phyloP scores from a whole-genome alignment of 2,797 vertebrate species.

The Natrix natrix region DNA sequence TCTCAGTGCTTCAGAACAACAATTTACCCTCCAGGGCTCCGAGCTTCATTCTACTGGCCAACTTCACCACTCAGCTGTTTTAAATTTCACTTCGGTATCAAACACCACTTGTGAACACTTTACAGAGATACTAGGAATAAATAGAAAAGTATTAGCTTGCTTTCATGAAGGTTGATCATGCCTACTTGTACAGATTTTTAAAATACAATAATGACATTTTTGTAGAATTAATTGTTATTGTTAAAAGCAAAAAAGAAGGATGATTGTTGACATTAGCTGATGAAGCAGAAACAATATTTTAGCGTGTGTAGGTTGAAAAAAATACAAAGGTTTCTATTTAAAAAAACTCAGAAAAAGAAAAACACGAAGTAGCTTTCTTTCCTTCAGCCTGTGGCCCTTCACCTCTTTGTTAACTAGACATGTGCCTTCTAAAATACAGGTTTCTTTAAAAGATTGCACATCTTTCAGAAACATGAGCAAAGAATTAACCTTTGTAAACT shows the following conservation, averaged over 20 bases:
- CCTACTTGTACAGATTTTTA: constrained; percentile 73
- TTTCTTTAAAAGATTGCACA: not conserved
- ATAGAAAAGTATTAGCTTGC: constrained; percentile 75
- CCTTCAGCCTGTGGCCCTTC: constrained; percentile 3
- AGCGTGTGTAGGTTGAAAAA: constrained; percentile 24
- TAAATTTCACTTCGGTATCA: constrained; percentile 71
- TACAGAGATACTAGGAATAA: constrained; percentile 74
- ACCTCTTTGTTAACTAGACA: constrained; percentile 8
- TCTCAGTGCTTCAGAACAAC: constrained; percentile 71
- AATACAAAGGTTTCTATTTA: constrained; percentile 36
- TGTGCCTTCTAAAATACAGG: not conserved
- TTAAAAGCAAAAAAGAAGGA: constrained; percentile 73
- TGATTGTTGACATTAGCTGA: constrained; percentile 71
- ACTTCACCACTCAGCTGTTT: constrained; percentile 71
- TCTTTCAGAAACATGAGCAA: constrained; percentile 30
- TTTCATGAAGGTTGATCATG: constrained; percentile 72
- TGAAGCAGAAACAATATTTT: constrained; percentile 31
- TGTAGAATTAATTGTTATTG: constrained; percentile 70
- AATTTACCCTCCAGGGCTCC: constrained; percentile 69
- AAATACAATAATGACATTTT: constrained; percentile 72
- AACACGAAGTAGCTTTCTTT: not conserved
- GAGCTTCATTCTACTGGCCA: constrained; percentile 68
- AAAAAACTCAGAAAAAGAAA: constrained; percentile 41
- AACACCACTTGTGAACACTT: constrained; percentile 70
- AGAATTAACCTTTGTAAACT: constrained; percentile 22